Evolutionary conservation across 2,113 vertebrate species (phyloP), one percentile per base, ranked within the genome.

Genomic region (Hyla sarda): DNA sequence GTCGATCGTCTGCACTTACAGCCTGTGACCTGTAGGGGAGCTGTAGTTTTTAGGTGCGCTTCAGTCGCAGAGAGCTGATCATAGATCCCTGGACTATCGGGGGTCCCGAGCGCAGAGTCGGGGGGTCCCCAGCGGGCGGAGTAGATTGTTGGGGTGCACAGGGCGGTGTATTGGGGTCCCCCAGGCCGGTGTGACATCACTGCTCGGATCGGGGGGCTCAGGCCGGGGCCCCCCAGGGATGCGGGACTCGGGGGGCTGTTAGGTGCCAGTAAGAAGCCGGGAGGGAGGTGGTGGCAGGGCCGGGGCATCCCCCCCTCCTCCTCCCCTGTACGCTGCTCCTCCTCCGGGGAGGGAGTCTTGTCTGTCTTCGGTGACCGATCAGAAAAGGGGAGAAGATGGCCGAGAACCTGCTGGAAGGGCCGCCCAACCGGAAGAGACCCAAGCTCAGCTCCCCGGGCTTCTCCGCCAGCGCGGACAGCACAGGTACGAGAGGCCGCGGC

Each of bases 341-440:
- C 84, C 84, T 84, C 77, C 88, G 83, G 83, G 83, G 74, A 78
- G 83, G 74, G 73, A 76, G 73, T 32, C 74, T 76, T 28, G 50
- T 58, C 84, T 73, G 77, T 58, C 77, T 73, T 86, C 76, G 77
- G 84, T 86, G 84, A 86, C 84, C 77, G 76, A 73, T 45, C 90
- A 87, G 88, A 89, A 89, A 90, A 86, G 88, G 88, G 87, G 84
- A 89, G 50, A 86, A 86, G 84, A 98, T 98, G 97, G 96, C 96
- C 93, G 97, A 98, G 92, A 97, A 98, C 95, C 93, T 98, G 90
- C 93, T 97, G 94, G 97, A 98, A 88, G 97, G 96, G 95, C 96
- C 97, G 92, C 94, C 96, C 90, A 95, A 94, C 92, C 95, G 97
- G 88, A 98, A 98, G 93, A 93, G 97, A 95, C 95, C 96, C 91